Evolutionary conservation across 2,113 vertebrate genomes (phyloP).

Genomic region (Pantherophis guttatus): DNA sequence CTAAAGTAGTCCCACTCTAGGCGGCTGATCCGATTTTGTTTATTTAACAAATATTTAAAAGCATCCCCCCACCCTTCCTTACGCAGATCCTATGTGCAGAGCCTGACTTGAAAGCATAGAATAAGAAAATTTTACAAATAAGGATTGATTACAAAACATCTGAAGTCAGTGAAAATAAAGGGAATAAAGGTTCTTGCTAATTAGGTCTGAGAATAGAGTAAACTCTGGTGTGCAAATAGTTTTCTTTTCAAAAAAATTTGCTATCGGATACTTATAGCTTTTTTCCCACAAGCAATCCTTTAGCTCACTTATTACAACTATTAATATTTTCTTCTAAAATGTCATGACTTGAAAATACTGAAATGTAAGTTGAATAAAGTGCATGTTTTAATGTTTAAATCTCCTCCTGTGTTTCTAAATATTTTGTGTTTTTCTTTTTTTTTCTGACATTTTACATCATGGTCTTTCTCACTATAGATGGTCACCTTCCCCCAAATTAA

Average conservation of each 20-base stretch:
- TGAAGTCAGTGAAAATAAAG: background rate
- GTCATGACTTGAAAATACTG: background rate
- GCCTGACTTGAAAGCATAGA: background rate
- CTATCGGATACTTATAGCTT: background rate
- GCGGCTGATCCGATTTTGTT: background rate
- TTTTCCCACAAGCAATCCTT: background rate
- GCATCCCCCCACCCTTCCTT: too few relatives aligned
- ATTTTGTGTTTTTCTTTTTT: background rate
- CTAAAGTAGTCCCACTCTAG: background rate
- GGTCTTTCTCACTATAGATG: background rate
- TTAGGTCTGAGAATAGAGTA: background rate
- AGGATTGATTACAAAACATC: background rate
- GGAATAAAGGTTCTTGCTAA: background rate
- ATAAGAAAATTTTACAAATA: background rate
- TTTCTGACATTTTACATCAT: background rate
- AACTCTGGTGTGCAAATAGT: background rate
- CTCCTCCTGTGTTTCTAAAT: background rate
- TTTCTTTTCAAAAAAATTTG: background rate
- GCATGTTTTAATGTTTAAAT: background rate
- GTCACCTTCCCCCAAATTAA: background rate
- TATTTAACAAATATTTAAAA: background rate
- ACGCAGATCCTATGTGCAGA: too few relatives aligned
- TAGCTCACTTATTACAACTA: background rate
- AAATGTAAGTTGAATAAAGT: background rate
- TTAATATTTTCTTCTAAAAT: background rate